These are phyloP conservation scores for Abramis brama DNA, from an alignment of 2,113 vertebrate genomes.

Conservation along the genomic window DNA sequence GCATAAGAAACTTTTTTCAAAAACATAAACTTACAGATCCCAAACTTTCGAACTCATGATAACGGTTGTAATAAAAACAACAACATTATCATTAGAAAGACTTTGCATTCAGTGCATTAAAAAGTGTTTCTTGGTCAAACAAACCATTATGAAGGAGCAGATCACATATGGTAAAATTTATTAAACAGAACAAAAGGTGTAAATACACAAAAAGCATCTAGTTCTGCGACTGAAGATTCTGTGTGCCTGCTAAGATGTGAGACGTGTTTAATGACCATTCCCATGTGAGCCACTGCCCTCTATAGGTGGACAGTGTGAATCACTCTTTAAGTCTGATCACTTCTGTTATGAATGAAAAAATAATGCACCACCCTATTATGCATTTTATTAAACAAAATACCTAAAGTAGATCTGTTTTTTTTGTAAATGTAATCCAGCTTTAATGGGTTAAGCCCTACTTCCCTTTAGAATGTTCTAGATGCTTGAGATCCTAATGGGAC, in stretches of 20 bases:
- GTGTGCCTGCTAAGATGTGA: background rate
- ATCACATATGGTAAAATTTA: background rate
- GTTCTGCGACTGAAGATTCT: background rate
- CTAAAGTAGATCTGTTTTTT: constrained; percentile 5
- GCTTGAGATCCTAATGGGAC: constrained; percentile 47
- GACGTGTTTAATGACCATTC: background rate
- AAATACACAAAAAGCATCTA: background rate
- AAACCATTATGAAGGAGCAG: background rate
- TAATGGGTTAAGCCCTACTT: constrained; percentile 41
- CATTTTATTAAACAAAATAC: background rate
- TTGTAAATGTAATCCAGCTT: constrained; percentile 19
- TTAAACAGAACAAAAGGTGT: background rate
- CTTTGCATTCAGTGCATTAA: too few species aligned
- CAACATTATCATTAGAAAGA: too few species aligned
- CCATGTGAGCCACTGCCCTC: constrained; percentile 70
- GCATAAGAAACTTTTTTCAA: too few species aligned
- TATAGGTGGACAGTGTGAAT: constrained; percentile 52
- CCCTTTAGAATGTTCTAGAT: constrained; percentile 33
- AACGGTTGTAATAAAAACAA: background rate
- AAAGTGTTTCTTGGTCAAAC: background rate
- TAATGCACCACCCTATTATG: constrained; percentile 17
- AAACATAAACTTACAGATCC: too few species aligned
- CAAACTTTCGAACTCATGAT: background rate
- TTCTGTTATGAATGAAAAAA: constrained; percentile 4
- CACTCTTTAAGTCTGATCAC: background rate